A percentile compares a stretch with the other conserved stretches of the same genome.
phyloP scores from a whole-genome alignment of 2,113 vertebrate genomes.

The Scomber japonicus region DNA sequence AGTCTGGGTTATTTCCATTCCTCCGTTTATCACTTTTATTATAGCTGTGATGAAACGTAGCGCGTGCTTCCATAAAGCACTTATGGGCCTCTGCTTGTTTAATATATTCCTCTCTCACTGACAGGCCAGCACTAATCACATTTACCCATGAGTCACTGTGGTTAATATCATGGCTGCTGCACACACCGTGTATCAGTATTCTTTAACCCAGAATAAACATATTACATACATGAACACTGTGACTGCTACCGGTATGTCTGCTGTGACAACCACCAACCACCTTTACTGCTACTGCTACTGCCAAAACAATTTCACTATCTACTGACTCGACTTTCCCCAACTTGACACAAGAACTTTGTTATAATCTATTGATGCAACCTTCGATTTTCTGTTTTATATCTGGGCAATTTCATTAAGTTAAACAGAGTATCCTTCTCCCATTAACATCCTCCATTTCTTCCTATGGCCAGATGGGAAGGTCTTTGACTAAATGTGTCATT shows the following conservation, averaged over 20 bases:
- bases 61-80: constrained; percentile 62
- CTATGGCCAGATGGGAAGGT: too few relatives aligned
- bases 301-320: too few relatives aligned
- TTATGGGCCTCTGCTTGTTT: constrained; percentile 69
- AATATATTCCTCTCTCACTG: constrained; percentile 66
- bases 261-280: too few relatives aligned
- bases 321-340: too few relatives aligned
- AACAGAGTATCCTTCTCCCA: too few relatives aligned
- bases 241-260: not conserved
- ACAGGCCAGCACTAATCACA: constrained; percentile 67
- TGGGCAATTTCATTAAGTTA: too few relatives aligned
- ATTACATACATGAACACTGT: constrained; percentile 23
- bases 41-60: constrained; percentile 64
- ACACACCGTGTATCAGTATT: not conserved
- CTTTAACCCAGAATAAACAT: constrained; percentile 6
- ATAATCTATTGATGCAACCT: too few relatives aligned
- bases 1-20: constrained; percentile 70
- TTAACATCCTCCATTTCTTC: too few relatives aligned
- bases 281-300: not conserved
- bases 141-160: constrained; percentile 63
- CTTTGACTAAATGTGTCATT: too few relatives aligned
- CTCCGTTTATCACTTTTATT: constrained; percentile 79
- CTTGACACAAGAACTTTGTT: too few relatives aligned
- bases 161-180: constrained; percentile 46
- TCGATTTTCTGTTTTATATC: too few relatives aligned